These are phyloP conservation scores for Muraenolepis orangiensis DNA, from an alignment of 2,797 vertebrate genomes.

Conservation along the genomic window DNA sequence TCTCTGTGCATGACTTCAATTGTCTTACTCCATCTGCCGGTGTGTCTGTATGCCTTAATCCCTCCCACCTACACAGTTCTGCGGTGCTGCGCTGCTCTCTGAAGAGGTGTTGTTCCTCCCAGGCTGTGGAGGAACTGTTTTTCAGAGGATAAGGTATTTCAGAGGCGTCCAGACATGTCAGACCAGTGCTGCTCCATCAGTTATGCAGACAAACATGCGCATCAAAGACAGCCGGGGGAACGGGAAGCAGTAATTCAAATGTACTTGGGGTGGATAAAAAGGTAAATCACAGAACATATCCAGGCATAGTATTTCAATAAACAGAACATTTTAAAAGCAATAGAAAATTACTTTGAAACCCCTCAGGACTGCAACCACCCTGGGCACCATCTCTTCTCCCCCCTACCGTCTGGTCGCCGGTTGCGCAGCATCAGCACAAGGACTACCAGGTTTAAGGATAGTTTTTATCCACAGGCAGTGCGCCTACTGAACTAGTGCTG, in stretches of 20 bases:
- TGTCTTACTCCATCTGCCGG: neutral
- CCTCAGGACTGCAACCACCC: no score
- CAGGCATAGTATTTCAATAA: slow-evolving; percentile 17
- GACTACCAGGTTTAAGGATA: no score
- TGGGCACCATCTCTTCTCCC: no score
- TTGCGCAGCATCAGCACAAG: no score
- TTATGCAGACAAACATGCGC: slow-evolving; percentile 19
- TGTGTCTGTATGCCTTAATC: neutral
- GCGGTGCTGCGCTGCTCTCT: neutral
- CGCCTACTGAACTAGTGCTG: no score
- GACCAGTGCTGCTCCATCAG: slow-evolving; percentile 30
- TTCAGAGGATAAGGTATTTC: neutral
- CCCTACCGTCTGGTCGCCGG: no score
- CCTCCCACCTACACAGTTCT: neutral
- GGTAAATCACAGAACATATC: neutral
- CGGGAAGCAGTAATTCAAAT: slow-evolving; percentile 35
- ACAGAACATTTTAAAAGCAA: slow-evolving; percentile 21
- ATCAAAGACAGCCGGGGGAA: slow-evolving; percentile 26
- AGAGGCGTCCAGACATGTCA: neutral
- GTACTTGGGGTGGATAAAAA: neutral
- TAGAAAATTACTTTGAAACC: slow-evolving; percentile 29
- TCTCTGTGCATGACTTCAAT: neutral
- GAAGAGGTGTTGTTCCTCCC: neutral
- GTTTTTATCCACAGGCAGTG: no score
- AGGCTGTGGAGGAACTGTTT: neutral